Base-by-base conservation (phyloP, 2,888 invertebrate species). In the Hesperia comma region DNA sequence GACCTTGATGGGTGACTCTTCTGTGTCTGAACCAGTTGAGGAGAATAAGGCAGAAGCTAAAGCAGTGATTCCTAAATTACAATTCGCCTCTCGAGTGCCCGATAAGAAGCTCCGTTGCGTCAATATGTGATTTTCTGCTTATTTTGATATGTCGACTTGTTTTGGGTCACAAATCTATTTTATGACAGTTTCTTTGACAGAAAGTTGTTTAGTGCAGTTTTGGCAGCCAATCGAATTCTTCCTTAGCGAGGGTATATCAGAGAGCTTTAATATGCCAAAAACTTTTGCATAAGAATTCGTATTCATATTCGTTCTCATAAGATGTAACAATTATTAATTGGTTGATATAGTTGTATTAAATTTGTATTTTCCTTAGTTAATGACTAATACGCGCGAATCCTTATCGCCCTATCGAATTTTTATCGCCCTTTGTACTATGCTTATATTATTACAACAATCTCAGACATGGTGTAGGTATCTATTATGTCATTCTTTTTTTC, bases 21-120 rank as follows among this genome's bases (percentile, higher is more conserved):
- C 61, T 6, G 37, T 37, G 8, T 26, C 55, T 12, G 75, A 70
- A 19, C 84, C 88, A 19, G 79, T 78, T 14, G 80, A 77, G 17
- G 80, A 78, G 14, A 71, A 72, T 82, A 81, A 77, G 83, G 76
- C 75, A 78, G 82, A 90, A 82, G 89, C 76, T 75, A 94, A 83
- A 85, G 93, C 81, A 68, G 84, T 79, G 14, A 84, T 82, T 8
- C 74, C 78, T 0, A 93, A 95, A 63, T 95, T 94, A 84, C 95
- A 96, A 75, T 96, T 95, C 77, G 95, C 95, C 10, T 94, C 96
- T 0, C 93, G 95, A 76, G 93, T 97, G 67, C 95, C 95, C 14
- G 94, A 95, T 66, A 96, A 95, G 86, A 95, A 95, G 75, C 82
- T 97, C 73, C 96, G 96, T 80, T 97, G 97, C 81, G 94, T 97